Base-by-base conservation (phyloP, 1,140 invertebrate genomes). In the Tachypleus tridentatus region DNA sequence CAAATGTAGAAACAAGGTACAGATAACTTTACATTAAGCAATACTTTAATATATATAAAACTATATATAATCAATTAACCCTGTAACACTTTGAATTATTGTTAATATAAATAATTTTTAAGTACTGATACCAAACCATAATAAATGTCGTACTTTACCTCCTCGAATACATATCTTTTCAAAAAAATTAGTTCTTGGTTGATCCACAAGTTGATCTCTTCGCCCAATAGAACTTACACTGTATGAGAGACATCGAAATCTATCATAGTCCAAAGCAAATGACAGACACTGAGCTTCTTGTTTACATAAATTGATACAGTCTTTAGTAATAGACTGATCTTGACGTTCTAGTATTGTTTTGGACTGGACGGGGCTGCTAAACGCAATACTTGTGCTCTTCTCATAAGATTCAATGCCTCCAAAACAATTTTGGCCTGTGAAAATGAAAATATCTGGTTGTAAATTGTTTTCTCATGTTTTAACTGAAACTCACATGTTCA, bases 341-440 rank as follows among this genome's bases (percentile, higher is more conserved):
- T 75, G 74, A 63, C 80, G 78, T 58, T 76, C 74, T 5, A 80
- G 64, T 7, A 80, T 71, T 5, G 66, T 62, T 3, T 63, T 59
- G 48, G 69, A 60, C 0, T 51, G 60, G 7, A 69, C 68, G 8
- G 61, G 63, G n/a, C 58, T 52, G 3, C 67, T 69, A 63, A 78
- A 77, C 9, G 74, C 72, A 49, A 76, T 73, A 50, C 75, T 75
- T 4, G 77, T 73, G 0, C 74, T 76, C 69, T 80, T 80, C 65
- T 80, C 79, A 60, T 78, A 79, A 5, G 77, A 77, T 69, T 79
- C 77, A 4, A 78, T 75, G 9, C 79, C 79, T n/a, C 79, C 79
- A 67, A 80, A 80, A 72, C 79, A 80, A 59, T 67, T 69, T 62
- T 71, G 70, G 50, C 29, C 29, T 29, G 29, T 29, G 29, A 29